Evolutionary conservation across 1,140 invertebrate genomes (phyloP).

Genomic region (Parapsyche elsis): DNA sequence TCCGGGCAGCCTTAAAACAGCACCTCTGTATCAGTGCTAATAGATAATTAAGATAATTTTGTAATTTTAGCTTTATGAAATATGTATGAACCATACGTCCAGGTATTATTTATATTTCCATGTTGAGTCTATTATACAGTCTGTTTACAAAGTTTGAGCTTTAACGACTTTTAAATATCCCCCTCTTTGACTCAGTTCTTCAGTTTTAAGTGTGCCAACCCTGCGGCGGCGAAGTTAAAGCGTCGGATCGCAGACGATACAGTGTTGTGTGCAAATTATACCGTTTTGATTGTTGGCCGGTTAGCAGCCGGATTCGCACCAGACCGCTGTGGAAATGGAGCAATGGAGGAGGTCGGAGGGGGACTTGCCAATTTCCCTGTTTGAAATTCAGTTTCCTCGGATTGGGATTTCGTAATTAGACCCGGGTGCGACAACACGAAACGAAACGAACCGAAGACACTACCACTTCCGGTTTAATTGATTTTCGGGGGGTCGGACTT

Average conservation of each 20-base stretch:
- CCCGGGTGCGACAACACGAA: neutral
- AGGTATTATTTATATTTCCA: no score
- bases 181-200: no score
- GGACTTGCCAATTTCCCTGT: constrained; percentile 36
- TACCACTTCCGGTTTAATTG: neutral
- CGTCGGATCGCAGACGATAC: neutral
- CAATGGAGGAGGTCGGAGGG: neutral
- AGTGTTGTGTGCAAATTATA: constrained; percentile 30
- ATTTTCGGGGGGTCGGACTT: neutral
- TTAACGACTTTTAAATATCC: no score
- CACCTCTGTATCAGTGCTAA: no score
- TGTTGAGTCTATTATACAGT: no score
- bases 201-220: neutral
- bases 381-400: constrained; percentile 33
- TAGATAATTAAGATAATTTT: no score
- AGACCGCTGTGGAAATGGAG: neutral
- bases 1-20: no score
- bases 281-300: constrained; percentile 36
- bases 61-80: no score
- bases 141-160: no score
- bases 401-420: constrained; percentile 2
- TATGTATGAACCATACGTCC: no score
- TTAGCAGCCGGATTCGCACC: constrained; percentile 5
- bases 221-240: neutral
- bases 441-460: neutral